Evolutionary conservation across 2,888 invertebrate genomes (phyloP).

Genomic region (Ichneumoninae sp.): DNA sequence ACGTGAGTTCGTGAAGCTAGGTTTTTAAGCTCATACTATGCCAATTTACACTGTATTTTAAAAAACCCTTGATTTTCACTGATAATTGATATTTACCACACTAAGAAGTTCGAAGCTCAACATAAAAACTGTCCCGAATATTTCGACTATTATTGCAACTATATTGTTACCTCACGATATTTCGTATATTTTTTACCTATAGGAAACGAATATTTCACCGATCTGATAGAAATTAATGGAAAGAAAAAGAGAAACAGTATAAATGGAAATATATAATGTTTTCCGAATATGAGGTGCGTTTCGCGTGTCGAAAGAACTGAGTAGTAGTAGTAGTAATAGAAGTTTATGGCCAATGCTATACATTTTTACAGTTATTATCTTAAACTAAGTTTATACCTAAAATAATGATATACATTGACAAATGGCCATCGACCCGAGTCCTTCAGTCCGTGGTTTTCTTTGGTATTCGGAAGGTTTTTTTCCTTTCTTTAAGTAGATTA

Average conservation of each 20-base stretch:
- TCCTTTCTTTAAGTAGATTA: too few species aligned
- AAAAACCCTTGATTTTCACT: background rate
- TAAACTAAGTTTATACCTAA: too few species aligned
- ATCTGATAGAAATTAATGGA: slow-evolving; percentile 16
- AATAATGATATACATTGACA: too few species aligned
- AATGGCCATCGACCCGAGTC: too few species aligned
- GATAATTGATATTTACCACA: background rate
- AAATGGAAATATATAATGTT: slow-evolving; percentile 9
- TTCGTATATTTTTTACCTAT: background rate
- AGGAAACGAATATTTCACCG: slow-evolving; percentile 1
- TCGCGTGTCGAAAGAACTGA: slow-evolving; percentile 37
- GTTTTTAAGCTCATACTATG: background rate
- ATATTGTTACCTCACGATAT: background rate
- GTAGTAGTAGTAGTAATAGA: too few species aligned
- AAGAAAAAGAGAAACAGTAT: background rate
- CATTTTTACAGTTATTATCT: too few species aligned
- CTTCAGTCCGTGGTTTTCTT: too few species aligned
- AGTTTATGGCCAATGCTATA: too few species aligned
- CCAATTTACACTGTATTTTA: background rate
- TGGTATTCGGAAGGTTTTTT: too few species aligned
- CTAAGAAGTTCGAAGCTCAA: background rate
- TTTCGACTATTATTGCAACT: background rate
- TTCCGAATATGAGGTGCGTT: slow-evolving; percentile 15
- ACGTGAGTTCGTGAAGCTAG: background rate
- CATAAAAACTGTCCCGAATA: too few species aligned